Percentiles rank a stretch among this genome's conserved stretches.
These are phyloP conservation scores for Trididemnum miniatum DNA, from an alignment of 23 tunicate species.

Conservation along the genomic window DNA sequence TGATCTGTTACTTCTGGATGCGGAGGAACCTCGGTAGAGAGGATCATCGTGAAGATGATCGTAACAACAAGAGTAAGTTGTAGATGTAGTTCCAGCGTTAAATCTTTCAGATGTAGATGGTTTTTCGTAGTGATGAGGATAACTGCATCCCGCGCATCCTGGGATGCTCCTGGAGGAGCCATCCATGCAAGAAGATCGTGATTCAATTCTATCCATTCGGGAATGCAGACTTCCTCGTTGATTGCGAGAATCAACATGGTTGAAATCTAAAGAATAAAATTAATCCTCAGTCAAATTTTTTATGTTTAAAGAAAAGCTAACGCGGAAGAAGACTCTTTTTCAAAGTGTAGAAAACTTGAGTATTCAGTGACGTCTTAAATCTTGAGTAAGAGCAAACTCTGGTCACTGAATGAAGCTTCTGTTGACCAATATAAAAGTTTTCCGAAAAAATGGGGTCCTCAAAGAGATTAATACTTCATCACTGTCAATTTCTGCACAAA, in stretches of 20 bases:
- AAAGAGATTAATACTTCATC: too few species aligned
- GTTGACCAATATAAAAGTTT: too few species aligned
- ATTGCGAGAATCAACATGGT: neutral
- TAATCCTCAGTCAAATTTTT: too few species aligned
- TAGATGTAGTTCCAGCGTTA: slow-evolving; percentile 37
- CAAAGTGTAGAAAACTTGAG: too few species aligned
- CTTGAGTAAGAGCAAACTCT: too few species aligned
- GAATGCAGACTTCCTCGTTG: neutral
- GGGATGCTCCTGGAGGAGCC: slow-evolving; percentile 6
- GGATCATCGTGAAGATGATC: slow-evolving; percentile 72
- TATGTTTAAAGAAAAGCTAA: too few species aligned
- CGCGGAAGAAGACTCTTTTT: too few species aligned
- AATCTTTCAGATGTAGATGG: slow-evolving; percentile 14
- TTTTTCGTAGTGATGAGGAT: slow-evolving; percentile 69
- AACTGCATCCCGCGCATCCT: neutral
- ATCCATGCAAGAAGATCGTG: neutral
- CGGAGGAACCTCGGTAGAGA: neutral
- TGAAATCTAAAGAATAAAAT: neutral
- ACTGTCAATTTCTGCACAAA: too few species aligned
- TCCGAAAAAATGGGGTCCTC: too few species aligned
- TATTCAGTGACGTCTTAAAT: too few species aligned
- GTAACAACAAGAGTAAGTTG: slow-evolving; percentile 58
- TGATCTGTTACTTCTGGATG: neutral
- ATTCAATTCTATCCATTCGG: neutral
- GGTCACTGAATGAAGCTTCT: too few species aligned